Percentiles rank a stretch among this genome's conserved stretches.
phyloP scores from a whole-genome alignment of 2,888 invertebrate species.

The Eurytoma californica region DNA sequence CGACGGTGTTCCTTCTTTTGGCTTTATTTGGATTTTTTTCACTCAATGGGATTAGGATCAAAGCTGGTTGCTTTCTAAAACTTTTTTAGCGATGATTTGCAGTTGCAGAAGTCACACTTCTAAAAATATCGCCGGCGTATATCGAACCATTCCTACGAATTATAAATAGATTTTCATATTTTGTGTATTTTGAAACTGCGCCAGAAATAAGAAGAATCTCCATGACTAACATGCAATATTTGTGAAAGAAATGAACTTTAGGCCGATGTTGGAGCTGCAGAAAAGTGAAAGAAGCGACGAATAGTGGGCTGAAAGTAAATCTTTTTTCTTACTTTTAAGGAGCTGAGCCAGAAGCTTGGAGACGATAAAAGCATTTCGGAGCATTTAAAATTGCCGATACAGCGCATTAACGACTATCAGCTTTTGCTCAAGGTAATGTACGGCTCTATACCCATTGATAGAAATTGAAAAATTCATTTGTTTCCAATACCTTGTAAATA shows the following conservation, averaged over 20 bases:
- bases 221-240: conserved; percentile 23
- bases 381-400: conserved; percentile 94
- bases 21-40: not conserved
- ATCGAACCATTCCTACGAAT: conserved; percentile 27
- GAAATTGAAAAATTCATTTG: not conserved
- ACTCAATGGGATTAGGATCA: not conserved
- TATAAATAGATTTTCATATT: conserved; percentile 56
- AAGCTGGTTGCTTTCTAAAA: not conserved
- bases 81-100: not conserved
- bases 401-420: conserved; percentile 97
- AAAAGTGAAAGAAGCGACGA: not conserved
- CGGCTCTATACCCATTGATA: conserved; percentile 2
- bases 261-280: not conserved
- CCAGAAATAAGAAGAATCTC: conserved; percentile 47
- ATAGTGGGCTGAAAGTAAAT: not conserved
- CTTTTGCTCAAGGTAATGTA: conserved; percentile 89
- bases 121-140: conserved; percentile 42
- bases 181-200: conserved; percentile 51
- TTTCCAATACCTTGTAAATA: conserved; percentile 30
- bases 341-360: conserved; percentile 87
- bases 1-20: not conserved
- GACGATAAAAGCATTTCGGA: conserved; percentile 93
- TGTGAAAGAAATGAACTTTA: conserved; percentile 6
- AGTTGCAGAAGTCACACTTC: conserved; percentile 29
- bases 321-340: conserved; percentile 76